Evolutionary conservation across 2,113 vertebrate species (phyloP), one percentile per base, ranked within the genome.

Genomic region (Arizona elegans): DNA sequence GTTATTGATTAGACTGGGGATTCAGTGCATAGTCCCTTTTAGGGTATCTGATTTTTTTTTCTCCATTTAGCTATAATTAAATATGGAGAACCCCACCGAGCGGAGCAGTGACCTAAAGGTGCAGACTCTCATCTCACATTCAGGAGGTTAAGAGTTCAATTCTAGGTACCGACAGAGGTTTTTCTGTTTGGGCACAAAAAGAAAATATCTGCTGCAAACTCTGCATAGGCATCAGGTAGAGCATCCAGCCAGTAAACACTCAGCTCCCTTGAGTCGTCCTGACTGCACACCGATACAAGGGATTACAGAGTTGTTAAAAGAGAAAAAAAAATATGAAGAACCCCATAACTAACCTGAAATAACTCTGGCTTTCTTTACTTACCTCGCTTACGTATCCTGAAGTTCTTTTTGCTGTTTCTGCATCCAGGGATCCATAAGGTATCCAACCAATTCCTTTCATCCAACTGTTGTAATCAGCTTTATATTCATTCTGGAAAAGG

Each of bases 391-490:
- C 97, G 94, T 99, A 99, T 15, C 98, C 97, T 8, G 93, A 98
- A 29, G 98, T 98, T 95, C 97, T 98, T 96, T 98, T 99, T n/a
- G 95, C 98, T 88, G 98, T 99, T 91, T 99, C 99, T 81, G 98
- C 97, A 0, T 99, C 99, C 93, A 99, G 8, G 19, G 98, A 99
- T 65, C 98, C 98, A 13, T 96, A 98, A 33, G 98, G 94, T 0
- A 98, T 50, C 99, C 99, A 99, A 29, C 98, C 98, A 59, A 96
- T 88, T 43, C 99, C 99, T 93, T 98, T 99, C 94, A 98, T 98
- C 94, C 97, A 98, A 95, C 5, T 97, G 94, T 99, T 99, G 97
- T 98, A 99, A 33, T 99, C 99, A 9, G 98, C 96, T 96, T 98
- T 99, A 96, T 99, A 99, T 52, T 98, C 98, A 92, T 98, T 98